Evolutionary conservation across 2,113 vertebrate species (phyloP), one percentile per base, ranked within the genome.

Genomic region (Tiliqua scincoides): DNA sequence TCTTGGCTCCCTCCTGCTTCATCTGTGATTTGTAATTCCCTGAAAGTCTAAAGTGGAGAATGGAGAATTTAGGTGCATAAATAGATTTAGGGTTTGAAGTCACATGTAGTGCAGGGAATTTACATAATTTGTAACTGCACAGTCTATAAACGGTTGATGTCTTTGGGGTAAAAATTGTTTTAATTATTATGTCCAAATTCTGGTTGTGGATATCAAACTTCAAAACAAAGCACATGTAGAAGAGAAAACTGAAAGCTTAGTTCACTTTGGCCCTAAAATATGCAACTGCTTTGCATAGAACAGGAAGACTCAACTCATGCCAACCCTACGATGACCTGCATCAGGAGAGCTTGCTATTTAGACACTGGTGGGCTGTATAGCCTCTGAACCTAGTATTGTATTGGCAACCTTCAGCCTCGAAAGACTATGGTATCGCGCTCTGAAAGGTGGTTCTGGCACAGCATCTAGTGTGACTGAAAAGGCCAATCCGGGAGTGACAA

Each of bases 121-220:
- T 94, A 63, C 89, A 89, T 89, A 91, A 90, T 82, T 90, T 87
- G 54, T 84, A 92, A 85, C 6, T 90, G 75, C 9, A 70, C 2
- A 82, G 67, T 57, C 48, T 71, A 78, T 27, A 25, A 78, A 91
- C 72, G 91, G 70, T 80, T 87, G 74, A 87, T 85, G 86, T 92
- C 83, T 86, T 93, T 61, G 32, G 85, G 86, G 83, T 84, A 48
- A 70, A 32, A 27, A 89, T 90, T 0, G 80, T 48, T 91, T 89
- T 88, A 70, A 77, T 85, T 87, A 30, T 35, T 85, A 37, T 83
- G 89, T 90, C 67, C 1, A 77, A 75, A 63, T 79, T 87, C 87
- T 83, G 5, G 12, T 86, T 86, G 86, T 59, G 73, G 81, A 83
- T 86, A 40, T 88, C 30, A 89, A 86, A 0, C 75, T 88, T 89